Evolutionary conservation across 2,888 invertebrate genomes (phyloP).

Genomic region (Chydorus sphaericus): DNA sequence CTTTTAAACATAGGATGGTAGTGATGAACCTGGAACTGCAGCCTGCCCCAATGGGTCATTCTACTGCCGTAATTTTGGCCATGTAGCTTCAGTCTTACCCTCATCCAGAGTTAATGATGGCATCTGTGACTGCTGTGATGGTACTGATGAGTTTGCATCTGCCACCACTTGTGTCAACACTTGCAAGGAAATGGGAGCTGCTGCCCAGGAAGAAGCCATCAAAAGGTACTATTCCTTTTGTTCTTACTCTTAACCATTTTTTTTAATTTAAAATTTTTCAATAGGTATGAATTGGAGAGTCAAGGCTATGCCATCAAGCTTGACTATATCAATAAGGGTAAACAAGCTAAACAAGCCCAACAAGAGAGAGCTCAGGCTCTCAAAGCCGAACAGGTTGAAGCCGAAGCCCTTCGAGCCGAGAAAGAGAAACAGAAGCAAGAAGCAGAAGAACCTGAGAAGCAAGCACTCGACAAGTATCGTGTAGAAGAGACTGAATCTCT

Average conservation of each 20-base stretch:
- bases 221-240: neutral
- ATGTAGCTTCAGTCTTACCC: conserved; percentile 51
- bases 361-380: conserved; percentile 50
- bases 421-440: conserved; percentile 54
- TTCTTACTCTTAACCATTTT: neutral
- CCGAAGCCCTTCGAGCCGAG: conserved; percentile 62
- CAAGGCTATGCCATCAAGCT: conserved; percentile 60
- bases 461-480: conserved; percentile 59
- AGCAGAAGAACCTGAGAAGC: conserved; percentile 55
- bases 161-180: conserved; percentile 52
- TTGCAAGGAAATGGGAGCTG: conserved; percentile 63
- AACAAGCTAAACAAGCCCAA: conserved; percentile 43
- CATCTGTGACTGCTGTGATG: conserved; percentile 67
- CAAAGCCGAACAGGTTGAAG: conserved; percentile 54
- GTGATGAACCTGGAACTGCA: conserved; percentile 74
- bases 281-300: conserved; percentile 44
- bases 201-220: conserved; percentile 33
- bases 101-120: conserved; percentile 83
- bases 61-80: conserved; percentile 72
- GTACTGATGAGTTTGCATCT: conserved; percentile 38
- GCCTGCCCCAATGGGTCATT: conserved; percentile 76
- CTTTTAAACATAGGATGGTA: conserved; percentile 55
- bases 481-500: conserved; percentile 44
- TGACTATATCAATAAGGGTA: conserved; percentile 60
- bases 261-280: neutral